Evolutionary conservation across 2,888 invertebrate species (phyloP).

Genomic region (Conus canariensis): DNA sequence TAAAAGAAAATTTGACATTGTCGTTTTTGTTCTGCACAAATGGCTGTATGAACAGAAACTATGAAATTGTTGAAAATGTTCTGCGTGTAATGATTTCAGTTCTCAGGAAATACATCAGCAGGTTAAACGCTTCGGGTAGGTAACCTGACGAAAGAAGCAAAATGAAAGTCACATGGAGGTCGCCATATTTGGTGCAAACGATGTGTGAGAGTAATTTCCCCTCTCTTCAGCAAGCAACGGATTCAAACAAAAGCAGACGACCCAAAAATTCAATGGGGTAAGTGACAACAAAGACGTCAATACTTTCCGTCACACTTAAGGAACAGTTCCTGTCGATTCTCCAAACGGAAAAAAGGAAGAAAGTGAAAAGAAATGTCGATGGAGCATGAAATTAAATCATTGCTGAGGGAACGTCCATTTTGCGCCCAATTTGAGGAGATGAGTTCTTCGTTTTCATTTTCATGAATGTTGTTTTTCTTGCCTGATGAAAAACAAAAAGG

Average conservation of each 20-base stretch:
- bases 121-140: not conserved
- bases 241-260: not conserved
- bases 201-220: not conserved
- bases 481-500: too few species aligned
- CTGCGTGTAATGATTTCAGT: not conserved
- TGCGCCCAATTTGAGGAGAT: too few species aligned
- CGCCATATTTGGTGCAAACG: constrained; percentile 18
- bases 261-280: not conserved
- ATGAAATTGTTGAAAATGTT: too few species aligned
- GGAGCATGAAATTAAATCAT: too few species aligned
- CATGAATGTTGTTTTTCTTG: too few species aligned
- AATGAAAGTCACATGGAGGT: constrained; percentile 27
- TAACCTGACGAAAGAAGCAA: not conserved
- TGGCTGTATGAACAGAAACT: not conserved
- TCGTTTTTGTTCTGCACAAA: not conserved
- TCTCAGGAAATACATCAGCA: not conserved
- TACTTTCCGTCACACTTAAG: too few species aligned
- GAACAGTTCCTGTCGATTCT: too few species aligned
- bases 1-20: not conserved
- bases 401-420: too few species aligned
- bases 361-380: too few species aligned
- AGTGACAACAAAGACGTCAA: not conserved
- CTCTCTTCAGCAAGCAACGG: not conserved
- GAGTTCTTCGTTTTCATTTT: too few species aligned
- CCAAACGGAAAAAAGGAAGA: too few species aligned